Evolutionary conservation across 2,113 vertebrate species (phyloP).

Genomic region (Salvelinus fontinalis): DNA sequence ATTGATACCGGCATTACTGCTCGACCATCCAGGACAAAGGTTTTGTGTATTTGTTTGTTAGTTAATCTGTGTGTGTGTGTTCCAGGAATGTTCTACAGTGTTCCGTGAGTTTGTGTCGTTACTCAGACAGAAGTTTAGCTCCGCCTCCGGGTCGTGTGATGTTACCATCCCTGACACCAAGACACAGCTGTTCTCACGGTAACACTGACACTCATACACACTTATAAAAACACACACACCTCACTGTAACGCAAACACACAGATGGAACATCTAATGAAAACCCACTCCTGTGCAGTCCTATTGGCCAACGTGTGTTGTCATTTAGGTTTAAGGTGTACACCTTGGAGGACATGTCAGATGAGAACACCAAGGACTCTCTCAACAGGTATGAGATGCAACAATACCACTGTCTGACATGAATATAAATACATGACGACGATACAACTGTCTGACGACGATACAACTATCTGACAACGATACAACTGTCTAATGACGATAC

Average conservation of each 20-base stretch:
- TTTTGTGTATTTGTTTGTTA: conserved; percentile 52
- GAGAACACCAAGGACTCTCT: conserved; percentile 47
- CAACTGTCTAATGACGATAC: too few species aligned
- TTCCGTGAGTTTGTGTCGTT: conserved; percentile 85
- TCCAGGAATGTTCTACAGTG: conserved; percentile 83
- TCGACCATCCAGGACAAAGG: not conserved
- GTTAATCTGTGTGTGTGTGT: conserved; percentile 15
- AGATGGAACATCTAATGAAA: too few species aligned
- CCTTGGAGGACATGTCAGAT: conserved; percentile 76
- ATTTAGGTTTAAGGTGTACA: conserved; percentile 83
- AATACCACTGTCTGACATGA: too few species aligned
- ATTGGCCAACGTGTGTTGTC: not conserved
- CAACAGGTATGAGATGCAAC: conserved; percentile 44
- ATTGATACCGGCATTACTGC: too few species aligned
- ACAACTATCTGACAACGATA: too few species aligned
- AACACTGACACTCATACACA: conserved; percentile 7
- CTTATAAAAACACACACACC: too few species aligned
- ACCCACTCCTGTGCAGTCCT: too few species aligned
- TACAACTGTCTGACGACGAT: too few species aligned
- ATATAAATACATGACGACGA: too few species aligned
- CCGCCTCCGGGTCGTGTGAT: conserved; percentile 65
- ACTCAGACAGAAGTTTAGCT: conserved; percentile 90
- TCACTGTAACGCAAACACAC: not conserved
- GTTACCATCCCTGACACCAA: conserved; percentile 84
- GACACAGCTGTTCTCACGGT: conserved; percentile 86